Percentiles rank a stretch among this genome's conserved stretches.
Evolutionary conservation across 2,888 invertebrate species (phyloP).

Genomic region (Gari tellinella): DNA sequence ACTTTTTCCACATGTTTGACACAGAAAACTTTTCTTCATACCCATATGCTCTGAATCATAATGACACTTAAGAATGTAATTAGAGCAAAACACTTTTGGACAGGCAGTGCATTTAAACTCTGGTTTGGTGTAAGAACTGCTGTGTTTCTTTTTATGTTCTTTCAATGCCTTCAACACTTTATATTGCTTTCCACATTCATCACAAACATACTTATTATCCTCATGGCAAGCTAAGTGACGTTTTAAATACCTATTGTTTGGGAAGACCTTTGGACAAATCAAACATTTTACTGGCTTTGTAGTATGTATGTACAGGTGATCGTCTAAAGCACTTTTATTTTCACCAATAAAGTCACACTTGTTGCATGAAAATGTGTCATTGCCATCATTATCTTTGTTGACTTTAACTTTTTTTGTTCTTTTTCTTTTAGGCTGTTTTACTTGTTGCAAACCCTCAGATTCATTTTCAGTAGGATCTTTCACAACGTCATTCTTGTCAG

Average conservation of each 20-base stretch:
- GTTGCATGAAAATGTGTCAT: constrained; percentile 46
- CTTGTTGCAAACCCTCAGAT: no score
- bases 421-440: no score
- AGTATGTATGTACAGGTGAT: constrained; percentile 61
- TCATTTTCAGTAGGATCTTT: no score
- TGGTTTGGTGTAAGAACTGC: constrained; percentile 59
- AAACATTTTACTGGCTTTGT: constrained; percentile 65
- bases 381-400: background rate
- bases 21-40: constrained; percentile 69
- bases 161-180: constrained; percentile 69
- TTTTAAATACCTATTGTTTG: constrained; percentile 66
- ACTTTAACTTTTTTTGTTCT: background rate
- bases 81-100: constrained; percentile 67
- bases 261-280: constrained; percentile 71
- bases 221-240: constrained; percentile 66
- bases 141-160: constrained; percentile 71
- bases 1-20: constrained; percentile 77
- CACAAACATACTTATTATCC: constrained; percentile 64
- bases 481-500: no score
- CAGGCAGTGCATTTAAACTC: constrained; percentile 67
- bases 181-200: constrained; percentile 74
- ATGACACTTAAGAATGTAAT: constrained; percentile 67
- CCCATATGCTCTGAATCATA: constrained; percentile 71
- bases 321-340: constrained; percentile 51
- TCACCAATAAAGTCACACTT: constrained; percentile 65